phyloP scores from a whole-genome alignment of 2,888 invertebrate species.

The Cephus nigrinus region DNA sequence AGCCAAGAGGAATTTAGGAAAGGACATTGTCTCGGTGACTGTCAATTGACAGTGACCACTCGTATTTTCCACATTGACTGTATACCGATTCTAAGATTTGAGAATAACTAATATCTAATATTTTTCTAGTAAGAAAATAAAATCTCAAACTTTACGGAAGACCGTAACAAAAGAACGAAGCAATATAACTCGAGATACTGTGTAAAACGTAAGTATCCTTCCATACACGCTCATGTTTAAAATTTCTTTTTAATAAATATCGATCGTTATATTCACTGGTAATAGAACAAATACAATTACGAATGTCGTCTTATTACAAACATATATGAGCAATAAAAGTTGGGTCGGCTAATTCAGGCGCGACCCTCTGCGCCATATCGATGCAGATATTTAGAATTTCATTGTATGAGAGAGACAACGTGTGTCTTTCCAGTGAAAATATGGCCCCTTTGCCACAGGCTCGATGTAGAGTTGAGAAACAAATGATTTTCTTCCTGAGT shows the following conservation, averaged over 20 bases:
- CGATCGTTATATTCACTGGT: conserved; percentile 30
- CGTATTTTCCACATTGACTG: too few relatives aligned
- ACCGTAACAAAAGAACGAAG: too few relatives aligned
- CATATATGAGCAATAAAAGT: conserved; percentile 62
- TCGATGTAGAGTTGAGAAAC: conserved; percentile 52
- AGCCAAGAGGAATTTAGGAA: too few relatives aligned
- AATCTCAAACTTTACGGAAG: too few relatives aligned
- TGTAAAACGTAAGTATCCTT: conserved; percentile 3
- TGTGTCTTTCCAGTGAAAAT: conserved; percentile 55
- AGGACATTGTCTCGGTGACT: too few relatives aligned
- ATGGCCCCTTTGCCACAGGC: conserved; percentile 64
- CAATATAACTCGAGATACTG: neutral
- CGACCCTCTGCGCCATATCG: conserved; percentile 45
- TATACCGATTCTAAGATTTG: too few relatives aligned
- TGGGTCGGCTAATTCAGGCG: conserved; percentile 48
- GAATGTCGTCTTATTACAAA: conserved; percentile 55
- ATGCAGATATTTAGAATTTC: conserved; percentile 64
- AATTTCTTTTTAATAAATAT: conserved; percentile 37
- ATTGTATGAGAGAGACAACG: conserved; percentile 47
- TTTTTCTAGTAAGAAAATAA: too few relatives aligned
- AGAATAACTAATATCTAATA: too few relatives aligned
- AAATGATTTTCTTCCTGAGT: conserved; percentile 52
- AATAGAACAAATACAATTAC: conserved; percentile 50
- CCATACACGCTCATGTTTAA: conserved; percentile 19
- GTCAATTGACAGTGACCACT: too few relatives aligned